Conservation (phyloP, 2,113 vertebrate species). For the Elachura formosa region DNA sequence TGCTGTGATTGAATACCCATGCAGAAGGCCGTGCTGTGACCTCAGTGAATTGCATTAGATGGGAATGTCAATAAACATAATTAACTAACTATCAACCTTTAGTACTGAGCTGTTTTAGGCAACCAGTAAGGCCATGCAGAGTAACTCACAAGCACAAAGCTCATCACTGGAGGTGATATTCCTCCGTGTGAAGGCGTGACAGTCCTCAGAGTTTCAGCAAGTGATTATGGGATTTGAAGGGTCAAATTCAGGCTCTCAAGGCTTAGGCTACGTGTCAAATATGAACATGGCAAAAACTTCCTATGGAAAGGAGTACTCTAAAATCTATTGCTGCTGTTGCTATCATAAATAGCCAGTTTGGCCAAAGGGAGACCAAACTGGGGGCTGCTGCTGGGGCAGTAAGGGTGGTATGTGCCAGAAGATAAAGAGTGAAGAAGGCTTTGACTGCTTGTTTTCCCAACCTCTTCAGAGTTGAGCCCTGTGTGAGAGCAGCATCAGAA, state of each 20-base stretch:
- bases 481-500: not conserved
- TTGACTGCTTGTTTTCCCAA: not conserved
- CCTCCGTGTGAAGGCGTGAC: rapidly evolving
- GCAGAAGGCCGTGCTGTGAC: not conserved
- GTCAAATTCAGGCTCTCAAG: not conserved
- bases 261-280: not conserved
- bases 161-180: not conserved
- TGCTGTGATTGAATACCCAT: not conserved
- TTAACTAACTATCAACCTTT: not conserved
- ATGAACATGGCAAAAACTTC: not conserved
- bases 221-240: not conserved
- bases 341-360: not conserved
- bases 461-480: not conserved
- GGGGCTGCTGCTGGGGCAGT: not conserved
- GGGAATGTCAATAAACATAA: not conserved
- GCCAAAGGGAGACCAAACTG: not conserved
- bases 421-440: not conserved
- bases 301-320: not conserved
- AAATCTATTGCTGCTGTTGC: not conserved
- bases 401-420: not conserved
- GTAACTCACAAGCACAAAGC: not conserved
- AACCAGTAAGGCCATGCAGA: not conserved
- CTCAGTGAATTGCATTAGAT: constrained; percentile 1
- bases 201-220: not conserved
- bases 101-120: constrained; percentile 8